Evolutionary conservation across 2,113 vertebrate genomes (phyloP), one percentile per base, ranked within the genome.

Genomic region (Etheostoma spectabile): DNA sequence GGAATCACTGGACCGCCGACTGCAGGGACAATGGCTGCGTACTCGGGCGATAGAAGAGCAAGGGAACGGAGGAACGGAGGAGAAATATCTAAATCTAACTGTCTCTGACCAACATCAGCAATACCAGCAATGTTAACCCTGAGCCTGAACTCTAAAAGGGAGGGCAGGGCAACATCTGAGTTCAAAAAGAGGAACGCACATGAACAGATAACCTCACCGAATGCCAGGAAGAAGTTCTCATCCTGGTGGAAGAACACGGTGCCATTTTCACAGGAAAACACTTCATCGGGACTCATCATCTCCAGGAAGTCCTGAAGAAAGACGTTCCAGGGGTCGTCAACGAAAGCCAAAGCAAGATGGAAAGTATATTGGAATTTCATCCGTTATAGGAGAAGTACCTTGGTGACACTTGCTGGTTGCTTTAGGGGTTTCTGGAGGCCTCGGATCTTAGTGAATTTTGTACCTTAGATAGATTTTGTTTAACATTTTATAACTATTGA

Each of bases 201-300:
- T 2, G 59, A 24, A 33, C 21, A 45, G 13, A 62, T 3, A 3
- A 27, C 21, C 71, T 91, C 74, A 94, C 94, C 94, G 27, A 92
- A 21, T 5, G 86, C 86, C n/a, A 95, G 85, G 33, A 94, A 89
- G 76, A 95, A 84, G 72, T 88, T 22, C 13, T 87, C 69, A 27
- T 92, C 90, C 64, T 94, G 93, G 22, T 86, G 67, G 42, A 95
- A 90, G 74, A 91, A 94, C 4, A 86, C 13, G 0, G 93, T 91
- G 10, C 77, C 51, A n/a, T 84, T 88, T 79, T 93, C 93, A 94
- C 94, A 95, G 0, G 90, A 89, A 86, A 93, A 94, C 48, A 90
- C 89, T 5, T 93, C 89, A 27, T 48, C 12, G 5, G 86, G 51
- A 52, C 49, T 73, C 22, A 94, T 22, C 53, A 21, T 3, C 11